Evolutionary conservation across 2,113 vertebrate species (phyloP).

Genomic region (Oryzias woworae): DNA sequence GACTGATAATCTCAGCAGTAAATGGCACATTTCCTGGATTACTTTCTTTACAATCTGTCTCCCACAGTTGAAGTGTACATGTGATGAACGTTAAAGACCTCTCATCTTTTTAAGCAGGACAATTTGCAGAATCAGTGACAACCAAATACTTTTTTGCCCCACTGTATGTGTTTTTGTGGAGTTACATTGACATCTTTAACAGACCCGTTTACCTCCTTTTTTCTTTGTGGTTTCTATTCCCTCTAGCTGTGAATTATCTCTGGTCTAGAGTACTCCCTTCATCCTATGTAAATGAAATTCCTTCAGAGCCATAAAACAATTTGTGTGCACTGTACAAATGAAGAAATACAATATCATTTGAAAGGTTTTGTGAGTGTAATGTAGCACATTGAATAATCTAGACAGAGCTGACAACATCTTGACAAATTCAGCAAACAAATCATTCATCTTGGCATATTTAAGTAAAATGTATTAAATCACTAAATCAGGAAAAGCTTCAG

Average conservation of each 20-base stretch:
- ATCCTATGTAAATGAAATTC: slow-evolving; percentile 4
- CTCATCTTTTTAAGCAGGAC: too few species aligned
- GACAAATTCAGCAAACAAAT: slow-evolving; percentile 9
- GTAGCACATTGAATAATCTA: too few species aligned
- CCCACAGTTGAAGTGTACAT: too few species aligned
- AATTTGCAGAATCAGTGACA: too few species aligned
- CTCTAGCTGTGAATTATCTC: slow-evolving; percentile 27
- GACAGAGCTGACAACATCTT: neutral
- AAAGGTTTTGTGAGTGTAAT: neutral
- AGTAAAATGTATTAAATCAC: neutral
- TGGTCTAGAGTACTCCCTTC: neutral
- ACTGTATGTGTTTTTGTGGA: neutral
- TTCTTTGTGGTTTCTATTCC: slow-evolving; percentile 19
- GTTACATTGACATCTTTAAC: slow-evolving; percentile 21
- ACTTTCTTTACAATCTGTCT: too few species aligned
- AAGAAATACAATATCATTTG: slow-evolving; percentile 1
- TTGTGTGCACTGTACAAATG: slow-evolving; percentile 21
- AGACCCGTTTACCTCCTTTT: slow-evolving; percentile 30
- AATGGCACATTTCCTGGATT: neutral
- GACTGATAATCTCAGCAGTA: neutral
- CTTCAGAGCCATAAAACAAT: neutral
- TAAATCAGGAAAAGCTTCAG: neutral
- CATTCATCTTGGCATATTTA: neutral
- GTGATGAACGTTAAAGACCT: too few species aligned
- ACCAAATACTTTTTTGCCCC: too few species aligned